Evolutionary conservation across 1,140 invertebrate species (phyloP), one percentile per base, ranked within the genome.

Genomic region (Drosophila asahinai): DNA sequence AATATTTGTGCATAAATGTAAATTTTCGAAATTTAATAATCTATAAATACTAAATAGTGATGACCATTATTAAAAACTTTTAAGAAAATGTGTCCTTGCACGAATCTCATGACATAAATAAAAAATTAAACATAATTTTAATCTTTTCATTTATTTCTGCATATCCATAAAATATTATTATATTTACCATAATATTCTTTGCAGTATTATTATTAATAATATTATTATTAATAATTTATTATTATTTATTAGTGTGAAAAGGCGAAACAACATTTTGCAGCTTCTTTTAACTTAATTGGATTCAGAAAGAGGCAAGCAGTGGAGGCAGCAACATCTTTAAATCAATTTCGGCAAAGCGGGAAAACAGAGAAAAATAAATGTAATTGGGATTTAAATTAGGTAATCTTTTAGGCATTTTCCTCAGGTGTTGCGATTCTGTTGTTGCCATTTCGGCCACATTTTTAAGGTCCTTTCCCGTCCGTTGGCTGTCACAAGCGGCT

Each of bases 301-400:
- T 8, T 36, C 58, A 22, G 15, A 55, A 47, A 38, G 6, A 38
- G 33, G 11, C 33, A 55, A 27, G 11, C 27, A 27, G 27, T 2
- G 12, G 11, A 66, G 15, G 6, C 27, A 14, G n/a, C 36, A 19
- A 2, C n/a, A 33, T 48, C 63, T 38, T 47, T 36, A 40, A 47
- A 49, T 48, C 27, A 40, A 47, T 74, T 62, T 74, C 12, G 11
- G 33, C n/a, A n/a, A 27, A 42, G 5, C 17, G 19, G 63, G 25
- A 42, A 30, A 22, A 30, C 15, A 1, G 22, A 5, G 12, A 19
- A 55, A 42, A 55, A 54, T 64, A 75, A 75, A 49, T 75, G 42
- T 55, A 70, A 77, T 62, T 77, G 43, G 27, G 40, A 55, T 77
- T 70, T 52, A 48, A 70, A 61, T 70, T 55, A 38, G 63, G 75